Conservation (phyloP, 2,888 invertebrate genomes). For the Euplexia lucipara region DNA sequence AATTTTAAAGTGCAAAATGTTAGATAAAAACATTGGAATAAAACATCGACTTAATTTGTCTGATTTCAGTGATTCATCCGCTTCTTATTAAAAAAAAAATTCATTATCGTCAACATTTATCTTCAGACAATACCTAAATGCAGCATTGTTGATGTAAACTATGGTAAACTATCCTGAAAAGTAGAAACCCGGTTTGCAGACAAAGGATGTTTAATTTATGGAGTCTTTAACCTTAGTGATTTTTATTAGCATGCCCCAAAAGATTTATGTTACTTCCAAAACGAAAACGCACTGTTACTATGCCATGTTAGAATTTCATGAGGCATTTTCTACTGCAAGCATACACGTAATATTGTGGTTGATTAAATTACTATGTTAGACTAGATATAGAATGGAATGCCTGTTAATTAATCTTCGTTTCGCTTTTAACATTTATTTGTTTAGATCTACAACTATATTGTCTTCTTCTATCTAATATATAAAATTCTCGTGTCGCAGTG, state of each 20-base stretch:
- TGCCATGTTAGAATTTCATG: neutral
- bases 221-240: slow-evolving; percentile 4
- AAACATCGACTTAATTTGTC: slow-evolving; percentile 20
- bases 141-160: slow-evolving; percentile 22
- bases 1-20: slow-evolving; percentile 12
- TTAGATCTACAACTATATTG: too few species aligned
- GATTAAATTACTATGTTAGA: neutral
- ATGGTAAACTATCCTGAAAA: slow-evolving; percentile 30
- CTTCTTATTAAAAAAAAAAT: too few species aligned
- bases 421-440: too few species aligned
- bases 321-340: neutral
- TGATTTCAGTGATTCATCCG: slow-evolving; percentile 38
- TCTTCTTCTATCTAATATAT: too few species aligned
- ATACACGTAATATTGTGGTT: neutral
- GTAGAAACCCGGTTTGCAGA: slow-evolving; percentile 10
- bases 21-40: slow-evolving; percentile 24
- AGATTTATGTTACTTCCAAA: slow-evolving; percentile 11
- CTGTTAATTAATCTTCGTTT: too few species aligned
- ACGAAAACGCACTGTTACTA: neutral
- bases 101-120: slow-evolving; percentile 29
- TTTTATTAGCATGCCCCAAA: slow-evolving; percentile 16
- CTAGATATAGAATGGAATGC: too few species aligned
- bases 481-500: too few species aligned
- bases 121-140: slow-evolving; percentile 21
- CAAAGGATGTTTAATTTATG: slow-evolving; percentile 27